phyloP scores from a whole-genome alignment of 2,797 vertebrate species.

The Malacoctenus gilli region DNA sequence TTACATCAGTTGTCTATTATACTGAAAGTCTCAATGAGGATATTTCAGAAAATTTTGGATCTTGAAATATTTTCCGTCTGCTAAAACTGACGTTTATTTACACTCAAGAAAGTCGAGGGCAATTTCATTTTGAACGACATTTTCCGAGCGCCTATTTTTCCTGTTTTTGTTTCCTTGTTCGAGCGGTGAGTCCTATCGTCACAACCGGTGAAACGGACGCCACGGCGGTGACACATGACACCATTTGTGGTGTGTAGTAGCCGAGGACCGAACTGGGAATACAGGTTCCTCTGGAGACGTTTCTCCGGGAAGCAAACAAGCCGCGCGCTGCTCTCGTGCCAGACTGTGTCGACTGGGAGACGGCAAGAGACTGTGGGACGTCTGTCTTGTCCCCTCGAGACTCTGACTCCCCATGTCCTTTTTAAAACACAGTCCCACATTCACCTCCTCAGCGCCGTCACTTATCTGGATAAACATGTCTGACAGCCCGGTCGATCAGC shows the following conservation, averaged over 20 bases:
- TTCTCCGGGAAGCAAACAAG: slow-evolving; percentile 13
- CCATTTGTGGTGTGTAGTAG: neutral
- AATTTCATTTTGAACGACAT: too few relatives aligned
- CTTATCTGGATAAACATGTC: slow-evolving; percentile 6
- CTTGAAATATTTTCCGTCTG: too few relatives aligned
- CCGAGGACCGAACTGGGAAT: slow-evolving; percentile 27
- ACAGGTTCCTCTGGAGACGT: slow-evolving; percentile 58
- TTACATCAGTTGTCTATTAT: too few relatives aligned
- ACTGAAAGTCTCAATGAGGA: too few relatives aligned
- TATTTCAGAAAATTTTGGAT: too few relatives aligned
- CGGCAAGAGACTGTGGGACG: slow-evolving; percentile 1
- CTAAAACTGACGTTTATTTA: too few relatives aligned
- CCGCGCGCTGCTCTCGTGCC: slow-evolving; percentile 24
- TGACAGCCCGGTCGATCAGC: slow-evolving; percentile 1
- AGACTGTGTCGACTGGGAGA: slow-evolving; percentile 2
- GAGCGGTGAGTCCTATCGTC: neutral
- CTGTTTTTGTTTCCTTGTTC: too few relatives aligned
- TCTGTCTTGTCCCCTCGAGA: neutral
- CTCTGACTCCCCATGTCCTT: neutral
- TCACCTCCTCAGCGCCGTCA: too few relatives aligned
- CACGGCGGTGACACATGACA: neutral
- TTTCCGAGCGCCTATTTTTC: too few relatives aligned
- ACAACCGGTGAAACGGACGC: slow-evolving; percentile 16
- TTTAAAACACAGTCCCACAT: too few relatives aligned
- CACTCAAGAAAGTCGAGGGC: too few relatives aligned